These are phyloP conservation scores for Tetranychus truncatus DNA, from an alignment of 2,888 invertebrate species.

Conservation along the genomic window DNA sequence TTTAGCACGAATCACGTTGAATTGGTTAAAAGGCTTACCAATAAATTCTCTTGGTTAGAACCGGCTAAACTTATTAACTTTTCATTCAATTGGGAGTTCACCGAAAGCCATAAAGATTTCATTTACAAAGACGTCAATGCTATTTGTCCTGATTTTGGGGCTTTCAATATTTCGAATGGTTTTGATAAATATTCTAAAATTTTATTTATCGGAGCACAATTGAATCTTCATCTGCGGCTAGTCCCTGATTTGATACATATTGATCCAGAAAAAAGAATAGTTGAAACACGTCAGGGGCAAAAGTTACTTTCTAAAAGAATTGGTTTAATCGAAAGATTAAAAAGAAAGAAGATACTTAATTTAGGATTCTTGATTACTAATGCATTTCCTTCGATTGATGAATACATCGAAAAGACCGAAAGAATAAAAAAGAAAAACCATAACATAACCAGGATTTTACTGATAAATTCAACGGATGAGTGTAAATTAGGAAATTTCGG, in stretches of 20 bases:
- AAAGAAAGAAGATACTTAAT: background rate
- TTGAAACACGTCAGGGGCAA: background rate
- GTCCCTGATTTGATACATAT: background rate
- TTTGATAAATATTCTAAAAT: background rate
- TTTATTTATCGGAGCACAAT: background rate
- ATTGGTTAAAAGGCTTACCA: background rate
- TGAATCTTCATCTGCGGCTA: background rate
- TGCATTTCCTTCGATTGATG: slow-evolving; percentile 1
- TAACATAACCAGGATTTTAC: background rate
- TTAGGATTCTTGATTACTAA: slow-evolving; percentile 3
- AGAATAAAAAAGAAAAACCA: slow-evolving; percentile 1
- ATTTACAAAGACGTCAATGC: background rate
- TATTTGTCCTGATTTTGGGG: background rate
- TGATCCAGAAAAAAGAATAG: background rate
- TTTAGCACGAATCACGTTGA: background rate
- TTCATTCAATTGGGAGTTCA: slow-evolving; percentile 4
- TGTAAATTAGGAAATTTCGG: slow-evolving; percentile 9
- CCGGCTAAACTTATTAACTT: background rate
- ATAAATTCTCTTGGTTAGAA: background rate
- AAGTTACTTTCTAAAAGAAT: background rate
- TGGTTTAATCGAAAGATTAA: background rate
- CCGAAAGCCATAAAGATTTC: background rate
- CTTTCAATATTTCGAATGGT: background rate
- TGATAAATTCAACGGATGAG: slow-evolving; percentile 4
- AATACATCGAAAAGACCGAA: slow-evolving; percentile 1